phyloP scores from a whole-genome alignment of 2,113 vertebrate species.

The Menura novaehollandiae region DNA sequence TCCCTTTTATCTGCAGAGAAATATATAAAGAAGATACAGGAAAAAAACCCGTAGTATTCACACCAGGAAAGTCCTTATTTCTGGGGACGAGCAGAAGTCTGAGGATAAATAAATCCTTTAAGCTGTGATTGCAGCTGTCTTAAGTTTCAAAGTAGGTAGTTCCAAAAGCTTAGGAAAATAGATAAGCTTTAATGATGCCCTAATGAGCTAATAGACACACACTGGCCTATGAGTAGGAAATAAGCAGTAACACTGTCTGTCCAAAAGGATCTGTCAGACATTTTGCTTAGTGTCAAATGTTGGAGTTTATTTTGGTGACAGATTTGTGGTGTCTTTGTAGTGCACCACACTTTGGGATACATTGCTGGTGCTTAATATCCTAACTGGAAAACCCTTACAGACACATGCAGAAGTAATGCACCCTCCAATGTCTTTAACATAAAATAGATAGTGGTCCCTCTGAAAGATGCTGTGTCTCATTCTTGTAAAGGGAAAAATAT shows the following conservation, averaged over 20 bases:
- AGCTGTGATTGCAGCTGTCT: background rate
- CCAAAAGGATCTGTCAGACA: background rate
- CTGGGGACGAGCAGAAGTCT: background rate
- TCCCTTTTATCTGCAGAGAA: slow-evolving; percentile 1
- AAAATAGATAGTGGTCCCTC: accelerated
- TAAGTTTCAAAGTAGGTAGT: background rate
- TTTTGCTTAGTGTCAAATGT: background rate
- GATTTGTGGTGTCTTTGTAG: background rate
- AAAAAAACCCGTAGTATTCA: background rate
- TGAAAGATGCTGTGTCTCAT: background rate
- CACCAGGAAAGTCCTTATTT: background rate
- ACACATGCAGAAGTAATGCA: background rate
- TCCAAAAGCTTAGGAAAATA: background rate
- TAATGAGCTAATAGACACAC: background rate
- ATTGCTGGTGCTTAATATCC: background rate
- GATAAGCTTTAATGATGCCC: background rate
- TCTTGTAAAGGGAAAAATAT: background rate
- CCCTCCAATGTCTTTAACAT: background rate
- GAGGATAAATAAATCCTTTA: background rate
- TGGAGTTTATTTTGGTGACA: background rate
- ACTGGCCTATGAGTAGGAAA: background rate
- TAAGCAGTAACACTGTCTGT: background rate
- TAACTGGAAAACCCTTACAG: background rate
- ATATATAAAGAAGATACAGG: background rate
- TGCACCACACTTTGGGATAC: background rate